Evolutionary conservation across 1,140 invertebrate genomes (phyloP).

Genomic region (Potamilus streckersoni): DNA sequence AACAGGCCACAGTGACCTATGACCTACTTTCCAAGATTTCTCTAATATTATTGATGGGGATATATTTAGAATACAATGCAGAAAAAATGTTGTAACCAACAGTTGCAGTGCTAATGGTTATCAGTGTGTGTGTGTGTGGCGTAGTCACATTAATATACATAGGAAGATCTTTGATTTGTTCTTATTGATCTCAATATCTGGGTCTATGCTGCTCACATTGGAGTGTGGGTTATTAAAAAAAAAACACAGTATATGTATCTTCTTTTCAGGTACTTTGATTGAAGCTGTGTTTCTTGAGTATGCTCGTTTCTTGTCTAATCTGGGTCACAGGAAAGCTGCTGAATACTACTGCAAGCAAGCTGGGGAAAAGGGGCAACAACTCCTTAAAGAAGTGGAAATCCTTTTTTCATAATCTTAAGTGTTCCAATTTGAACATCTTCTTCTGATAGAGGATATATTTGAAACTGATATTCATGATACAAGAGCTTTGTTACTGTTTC

Average conservation of each 20-base stretch:
- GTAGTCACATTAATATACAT: background rate
- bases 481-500: no score
- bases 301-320: constrained; percentile 59
- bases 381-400: constrained; percentile 65
- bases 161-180: background rate
- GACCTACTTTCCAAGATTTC: no score
- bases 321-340: constrained; percentile 59
- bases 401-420: constrained; percentile 44
- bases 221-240: background rate
- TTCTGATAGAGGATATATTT: background rate
- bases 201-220: background rate
- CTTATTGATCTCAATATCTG: background rate
- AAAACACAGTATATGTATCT: background rate
- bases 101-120: background rate
- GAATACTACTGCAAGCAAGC: constrained; percentile 60
- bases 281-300: constrained; percentile 67
- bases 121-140: background rate
- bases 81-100: background rate
- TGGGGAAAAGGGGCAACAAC: constrained; percentile 63
- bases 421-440: background rate
- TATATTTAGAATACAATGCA: background rate
- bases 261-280: constrained; percentile 50
- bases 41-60: background rate
- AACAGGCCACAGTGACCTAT: no score
- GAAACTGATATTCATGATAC: no score